Evolutionary conservation across 2,113 vertebrate species (phyloP).

Genomic region (Gobio gobio): DNA sequence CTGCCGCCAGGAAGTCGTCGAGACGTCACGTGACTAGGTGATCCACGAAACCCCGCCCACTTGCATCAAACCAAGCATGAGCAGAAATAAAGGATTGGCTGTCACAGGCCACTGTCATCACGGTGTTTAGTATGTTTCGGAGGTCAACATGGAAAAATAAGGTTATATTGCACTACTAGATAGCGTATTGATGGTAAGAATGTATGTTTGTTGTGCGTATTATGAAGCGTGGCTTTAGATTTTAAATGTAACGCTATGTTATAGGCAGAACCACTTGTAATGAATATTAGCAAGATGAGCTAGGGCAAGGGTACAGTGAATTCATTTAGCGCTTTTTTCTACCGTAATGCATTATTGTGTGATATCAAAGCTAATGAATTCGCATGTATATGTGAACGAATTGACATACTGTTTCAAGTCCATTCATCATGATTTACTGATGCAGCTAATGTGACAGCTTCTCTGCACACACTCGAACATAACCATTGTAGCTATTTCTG

Average conservation of each 20-base stretch:
- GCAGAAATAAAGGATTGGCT: constrained; percentile 11
- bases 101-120: neutral
- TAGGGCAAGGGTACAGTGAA: no score
- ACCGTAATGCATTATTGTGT: neutral
- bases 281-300: neutral
- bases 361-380: neutral
- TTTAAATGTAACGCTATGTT: neutral
- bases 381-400: neutral
- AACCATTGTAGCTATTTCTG: neutral
- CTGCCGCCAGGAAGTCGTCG: constrained; percentile 34
- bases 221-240: neutral
- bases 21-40: constrained; percentile 14
- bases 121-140: neutral
- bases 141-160: constrained; percentile 9
- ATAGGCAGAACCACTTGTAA: neutral
- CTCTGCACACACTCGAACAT: neutral
- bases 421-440: neutral
- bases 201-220: neutral
- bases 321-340: neutral
- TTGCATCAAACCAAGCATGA: neutral
- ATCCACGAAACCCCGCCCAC: neutral
- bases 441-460: neutral
- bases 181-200: constrained; percentile 26
- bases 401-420: neutral
- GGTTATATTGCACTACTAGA: neutral